These are phyloP conservation scores for Trichacis sp. DNA, from an alignment of 2,888 invertebrate species.

Conservation along the genomic window DNA sequence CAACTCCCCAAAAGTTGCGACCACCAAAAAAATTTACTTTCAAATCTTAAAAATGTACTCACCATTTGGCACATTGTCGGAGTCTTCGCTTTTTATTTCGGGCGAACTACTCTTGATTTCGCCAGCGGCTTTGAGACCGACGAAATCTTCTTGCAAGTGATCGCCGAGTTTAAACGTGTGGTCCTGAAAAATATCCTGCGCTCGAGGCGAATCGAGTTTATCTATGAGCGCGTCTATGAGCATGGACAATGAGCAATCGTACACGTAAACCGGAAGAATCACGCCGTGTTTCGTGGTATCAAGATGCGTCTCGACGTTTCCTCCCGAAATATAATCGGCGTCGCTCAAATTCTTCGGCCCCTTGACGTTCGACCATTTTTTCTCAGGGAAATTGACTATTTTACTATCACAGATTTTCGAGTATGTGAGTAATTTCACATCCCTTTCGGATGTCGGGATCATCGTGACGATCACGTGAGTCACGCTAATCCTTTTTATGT, in stretches of 20 bases:
- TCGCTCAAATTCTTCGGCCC: slow-evolving; percentile 1
- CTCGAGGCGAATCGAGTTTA: slow-evolving; percentile 60
- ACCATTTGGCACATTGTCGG: slow-evolving; percentile 63
- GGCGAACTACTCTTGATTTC: slow-evolving; percentile 66
- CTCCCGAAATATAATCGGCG: no score
- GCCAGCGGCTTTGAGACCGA: slow-evolving; percentile 66
- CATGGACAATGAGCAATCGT: slow-evolving; percentile 75
- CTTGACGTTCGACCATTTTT: no score
- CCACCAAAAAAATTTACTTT: no score
- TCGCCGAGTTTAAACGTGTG: slow-evolving; percentile 70
- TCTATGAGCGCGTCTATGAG: slow-evolving; percentile 72
- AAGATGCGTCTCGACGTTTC: no score
- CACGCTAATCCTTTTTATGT: slow-evolving; percentile 74
- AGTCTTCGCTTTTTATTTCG: slow-evolving; percentile 70
- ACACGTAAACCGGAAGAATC: slow-evolving; percentile 76
- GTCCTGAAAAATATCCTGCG: slow-evolving; percentile 72
- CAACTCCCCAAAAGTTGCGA: no score
- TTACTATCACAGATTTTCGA: slow-evolving; percentile 31
- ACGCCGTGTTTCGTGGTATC: slow-evolving; percentile 51
- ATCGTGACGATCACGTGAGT: slow-evolving; percentile 77
- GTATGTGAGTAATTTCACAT: slow-evolving; percentile 60
- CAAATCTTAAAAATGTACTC: no score
- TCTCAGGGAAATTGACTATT: no score
- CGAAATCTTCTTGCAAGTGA: slow-evolving; percentile 60
- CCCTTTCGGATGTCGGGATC: slow-evolving; percentile 74